Evolutionary conservation across 2,113 vertebrate species (phyloP), one percentile per base, ranked within the genome.

Genomic region (Tursiops truncatus): DNA sequence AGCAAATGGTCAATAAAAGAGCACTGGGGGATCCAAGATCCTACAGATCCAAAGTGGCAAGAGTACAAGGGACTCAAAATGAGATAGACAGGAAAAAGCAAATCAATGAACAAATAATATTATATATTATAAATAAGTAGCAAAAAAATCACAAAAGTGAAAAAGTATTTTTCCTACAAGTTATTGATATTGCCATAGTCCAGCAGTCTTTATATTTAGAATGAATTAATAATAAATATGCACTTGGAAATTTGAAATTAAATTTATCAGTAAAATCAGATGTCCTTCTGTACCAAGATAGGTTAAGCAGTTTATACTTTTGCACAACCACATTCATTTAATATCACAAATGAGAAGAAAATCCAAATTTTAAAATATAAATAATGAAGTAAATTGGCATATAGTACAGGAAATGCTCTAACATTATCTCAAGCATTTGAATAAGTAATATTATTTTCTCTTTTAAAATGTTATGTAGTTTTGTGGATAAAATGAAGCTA

Each of bases 401-500:
- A 73, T 76, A 82, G 81, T 91, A 97, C 20, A 97, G 91, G 96
- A n/a, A 97, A 98, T 70, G 96, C 68, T 98, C 81, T 93, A 97
- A 97, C 89, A 94, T 96, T 97, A 95, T 80, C 63, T 93, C 58
- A 91, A 86, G 62, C 26, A 96, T 98, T 97, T 95, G 97, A 97
- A 97, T 36, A 33, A 93, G 68, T 95, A 93, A 74, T 38, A 41
- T n/a, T 77, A 15, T 15, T 81, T 47, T 65, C 6, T 47, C 36
- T 44, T 80, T 90, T 65, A 73, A 89, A 88, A 77, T 28, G 85
- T 79, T 97, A 97, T 88, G n/a, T 88, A 81, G 74, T 97, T 65
- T 97, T 98, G 84, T 56, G 21, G 81, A 97, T 50, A 87, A 91
- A 97, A 95, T 93, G 76, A 85, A 92, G 36, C 18, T 85, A 98